A percentile compares a stretch with the other conserved stretches of the same genome.
Evolutionary conservation across 1,140 invertebrate genomes (phyloP).

Genomic region (Pseudachorutes palmiensis): DNA sequence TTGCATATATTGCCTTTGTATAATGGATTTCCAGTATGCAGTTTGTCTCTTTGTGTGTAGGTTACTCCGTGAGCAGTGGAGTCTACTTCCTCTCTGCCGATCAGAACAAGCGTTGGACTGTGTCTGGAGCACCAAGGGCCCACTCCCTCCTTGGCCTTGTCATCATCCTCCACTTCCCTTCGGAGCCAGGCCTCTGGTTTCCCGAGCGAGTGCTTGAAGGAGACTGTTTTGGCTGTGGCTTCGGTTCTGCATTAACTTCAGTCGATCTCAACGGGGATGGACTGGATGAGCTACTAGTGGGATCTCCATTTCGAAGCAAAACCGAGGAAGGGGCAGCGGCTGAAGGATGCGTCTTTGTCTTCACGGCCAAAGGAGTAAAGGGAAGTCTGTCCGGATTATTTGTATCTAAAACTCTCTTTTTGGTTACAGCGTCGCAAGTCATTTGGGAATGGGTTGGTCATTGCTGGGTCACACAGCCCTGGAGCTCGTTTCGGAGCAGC

Average conservation of each 20-base stretch:
- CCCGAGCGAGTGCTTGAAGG: background rate
- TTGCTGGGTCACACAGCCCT: background rate
- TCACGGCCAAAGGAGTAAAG: conserved; percentile 24
- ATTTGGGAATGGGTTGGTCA: background rate
- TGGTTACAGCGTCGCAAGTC: background rate
- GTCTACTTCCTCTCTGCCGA: too few relatives aligned
- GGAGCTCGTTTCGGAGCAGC: conserved; percentile 6
- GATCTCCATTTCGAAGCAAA: conserved; percentile 45
- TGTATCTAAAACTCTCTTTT: background rate
- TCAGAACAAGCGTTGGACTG: too few relatives aligned
- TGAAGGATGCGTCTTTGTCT: conserved; percentile 52
- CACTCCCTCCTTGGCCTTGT: conserved; percentile 6
- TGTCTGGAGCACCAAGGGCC: too few relatives aligned
- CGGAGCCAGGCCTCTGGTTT: background rate
- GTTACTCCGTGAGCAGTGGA: too few relatives aligned
- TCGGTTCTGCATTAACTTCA: conserved; percentile 57
- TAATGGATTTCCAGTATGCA: too few relatives aligned
- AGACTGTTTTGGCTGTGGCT: conserved; percentile 16
- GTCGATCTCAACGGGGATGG: conserved; percentile 63
- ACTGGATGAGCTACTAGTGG: conserved; percentile 44
- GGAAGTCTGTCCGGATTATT: background rate
- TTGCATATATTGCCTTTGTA: too few relatives aligned
- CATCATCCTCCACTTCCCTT: conserved; percentile 8
- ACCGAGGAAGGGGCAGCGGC: conserved; percentile 41
- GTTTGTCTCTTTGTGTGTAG: too few relatives aligned